Evolutionary conservation across 2,888 invertebrate species (phyloP), one percentile per base, ranked within the genome.

Genomic region (Lycia hirtaria): DNA sequence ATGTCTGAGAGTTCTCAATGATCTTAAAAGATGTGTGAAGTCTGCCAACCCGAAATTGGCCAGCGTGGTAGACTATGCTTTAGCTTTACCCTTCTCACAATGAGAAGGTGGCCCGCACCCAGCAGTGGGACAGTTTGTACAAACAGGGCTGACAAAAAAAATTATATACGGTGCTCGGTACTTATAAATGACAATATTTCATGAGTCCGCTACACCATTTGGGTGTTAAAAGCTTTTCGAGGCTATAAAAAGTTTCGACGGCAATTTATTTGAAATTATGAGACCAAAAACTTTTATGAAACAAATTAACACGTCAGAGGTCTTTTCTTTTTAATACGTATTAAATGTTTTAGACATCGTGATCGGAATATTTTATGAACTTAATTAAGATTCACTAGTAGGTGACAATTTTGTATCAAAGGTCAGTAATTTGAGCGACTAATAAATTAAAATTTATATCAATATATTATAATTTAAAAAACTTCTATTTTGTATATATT

Each of bases 141-240:
- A 9, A 15, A 35, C 1, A 15, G 3, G 10, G 5, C 15, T 28
- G n/a, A 28, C 14, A 14, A 6, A 64, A 66, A 59, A 56, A 52
- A 30, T 62, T 64, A 55, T 61, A 62, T 56, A 60, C 54, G 60
- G 56, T 60, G 57, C 57, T 55, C 53, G 57, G 63, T 64, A 59
- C 63, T 67, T 67, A 50, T 53, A 65, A 48, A 63, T 67, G 61
- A 62, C 65, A 64, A 65, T 67, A 65, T 65, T 63, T 67, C 60
- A 67, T 60, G 65, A 53, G 57, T 60, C 62, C 58, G 63, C 65
- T 67, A 67, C 63, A 65, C 61, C 60, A 59, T 58, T 65, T 41
- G 65, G 67, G 63, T 65, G 65, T 63, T 65, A 67, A 67, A 67
- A 67, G 67, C 63, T 65, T 67, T 65, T 52, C 49, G 52, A 47